phyloP scores from a whole-genome alignment of 1,140 invertebrate genomes.

The Papilio polyxenes region DNA sequence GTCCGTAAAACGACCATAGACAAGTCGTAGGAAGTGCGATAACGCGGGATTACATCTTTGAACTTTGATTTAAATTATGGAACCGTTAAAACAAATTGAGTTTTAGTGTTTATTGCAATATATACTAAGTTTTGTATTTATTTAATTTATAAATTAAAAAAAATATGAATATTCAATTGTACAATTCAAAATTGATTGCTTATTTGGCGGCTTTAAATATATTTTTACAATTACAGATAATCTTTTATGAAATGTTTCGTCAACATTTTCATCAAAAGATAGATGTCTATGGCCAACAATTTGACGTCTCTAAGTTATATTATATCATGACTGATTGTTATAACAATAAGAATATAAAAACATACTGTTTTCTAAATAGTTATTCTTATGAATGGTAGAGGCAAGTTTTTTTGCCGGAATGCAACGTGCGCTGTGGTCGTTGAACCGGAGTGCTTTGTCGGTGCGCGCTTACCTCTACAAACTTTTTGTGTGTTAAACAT shows the following conservation, averaged over 20 bases:
- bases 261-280: background rate
- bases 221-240: background rate
- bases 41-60: no score
- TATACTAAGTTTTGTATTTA: no score
- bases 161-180: no score
- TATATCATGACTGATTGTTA: slow-evolving; percentile 50
- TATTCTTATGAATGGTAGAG: slow-evolving; percentile 59
- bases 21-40: no score
- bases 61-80: no score
- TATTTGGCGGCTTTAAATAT: no score
- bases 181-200: no score
- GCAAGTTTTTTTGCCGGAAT: slow-evolving; percentile 46
- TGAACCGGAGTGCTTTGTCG: slow-evolving; percentile 49
- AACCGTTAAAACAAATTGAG: no score
- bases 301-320: slow-evolving; percentile 23
- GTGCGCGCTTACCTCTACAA: background rate
- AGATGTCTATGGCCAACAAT: background rate
- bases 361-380: slow-evolving; percentile 35
- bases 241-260: background rate
- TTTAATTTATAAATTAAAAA: no score
- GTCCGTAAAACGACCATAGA: no score
- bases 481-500: background rate
- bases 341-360: slow-evolving; percentile 50
- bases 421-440: slow-evolving; percentile 54
- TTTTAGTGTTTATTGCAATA: no score